Conservation (phyloP, 2,888 invertebrate species). For the Drosophila borborema region DNA sequence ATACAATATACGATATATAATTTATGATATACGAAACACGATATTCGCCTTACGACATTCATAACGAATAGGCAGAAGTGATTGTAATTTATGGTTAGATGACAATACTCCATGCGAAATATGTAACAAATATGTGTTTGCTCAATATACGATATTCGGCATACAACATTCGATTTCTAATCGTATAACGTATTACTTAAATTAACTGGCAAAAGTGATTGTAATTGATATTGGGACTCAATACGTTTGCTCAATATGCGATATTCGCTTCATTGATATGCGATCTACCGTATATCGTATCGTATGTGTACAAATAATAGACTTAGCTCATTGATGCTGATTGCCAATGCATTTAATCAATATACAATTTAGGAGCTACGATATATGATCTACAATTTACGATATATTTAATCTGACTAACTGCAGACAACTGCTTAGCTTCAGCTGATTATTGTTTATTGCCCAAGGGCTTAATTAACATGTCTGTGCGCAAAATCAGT, state of each 20-base stretch:
- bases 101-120: no score
- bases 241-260: neutral
- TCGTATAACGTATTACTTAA: no score
- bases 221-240: no score
- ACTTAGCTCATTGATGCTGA: neutral
- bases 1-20: neutral
- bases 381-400: neutral
- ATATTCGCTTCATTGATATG: neutral
- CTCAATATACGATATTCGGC: neutral
- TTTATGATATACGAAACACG: no score
- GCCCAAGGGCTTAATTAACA: slow-evolving; percentile 8
- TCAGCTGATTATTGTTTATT: neutral
- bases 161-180: neutral
- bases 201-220: no score
- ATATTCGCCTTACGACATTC: no score
- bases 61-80: no score
- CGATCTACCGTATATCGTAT: no score
- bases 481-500: slow-evolving; percentile 7
- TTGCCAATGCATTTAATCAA: neutral
- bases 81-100: no score
- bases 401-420: neutral
- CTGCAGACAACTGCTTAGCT: neutral
- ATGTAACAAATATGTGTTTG: neutral
- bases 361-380: neutral
- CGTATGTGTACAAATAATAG: neutral